These are phyloP conservation scores for Dasyurus viverrinus DNA, from an alignment of 2,113 vertebrate genomes.

Conservation along the genomic window DNA sequence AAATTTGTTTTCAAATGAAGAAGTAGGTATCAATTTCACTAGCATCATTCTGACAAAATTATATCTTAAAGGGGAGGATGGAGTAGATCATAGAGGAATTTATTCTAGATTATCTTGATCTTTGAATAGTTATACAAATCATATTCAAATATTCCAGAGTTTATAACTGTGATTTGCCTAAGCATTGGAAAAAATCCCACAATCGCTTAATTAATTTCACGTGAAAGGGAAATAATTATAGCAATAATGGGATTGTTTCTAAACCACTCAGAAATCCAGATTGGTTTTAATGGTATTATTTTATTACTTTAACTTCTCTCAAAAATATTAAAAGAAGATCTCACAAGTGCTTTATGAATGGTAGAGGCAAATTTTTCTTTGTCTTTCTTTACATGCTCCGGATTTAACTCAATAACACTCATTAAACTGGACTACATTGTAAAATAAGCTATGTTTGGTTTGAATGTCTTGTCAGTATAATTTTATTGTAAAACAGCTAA, in stretches of 20 bases:
- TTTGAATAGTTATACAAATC: constrained; percentile 36
- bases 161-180: not conserved
- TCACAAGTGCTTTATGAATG: not conserved
- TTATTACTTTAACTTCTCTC: not conserved
- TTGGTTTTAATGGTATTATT: not conserved
- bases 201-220: not conserved
- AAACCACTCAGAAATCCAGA: not conserved
- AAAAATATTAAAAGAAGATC: not conserved
- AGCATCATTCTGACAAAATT: constrained; percentile 11
- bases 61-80: not conserved
- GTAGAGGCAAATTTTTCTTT: not conserved
- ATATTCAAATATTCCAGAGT: constrained; percentile 30
- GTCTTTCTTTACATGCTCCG: not conserved
- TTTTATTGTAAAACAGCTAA: not conserved
- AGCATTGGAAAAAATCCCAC: not conserved
- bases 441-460: not conserved
- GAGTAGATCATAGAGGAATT: not conserved
- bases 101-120: not conserved
- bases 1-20: constrained; percentile 40
- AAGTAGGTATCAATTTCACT: constrained; percentile 20
- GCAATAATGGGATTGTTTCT: constrained; percentile 3
- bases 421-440: not conserved
- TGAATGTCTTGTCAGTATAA: not conserved
- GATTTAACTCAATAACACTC: not conserved
- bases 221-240: constrained; percentile 38